Evolutionary conservation across 37 sponge, comb jelly and placozoan genomes (phyloP), one percentile per base, ranked within the genome.

Genomic region (Beroe forskalii): DNA sequence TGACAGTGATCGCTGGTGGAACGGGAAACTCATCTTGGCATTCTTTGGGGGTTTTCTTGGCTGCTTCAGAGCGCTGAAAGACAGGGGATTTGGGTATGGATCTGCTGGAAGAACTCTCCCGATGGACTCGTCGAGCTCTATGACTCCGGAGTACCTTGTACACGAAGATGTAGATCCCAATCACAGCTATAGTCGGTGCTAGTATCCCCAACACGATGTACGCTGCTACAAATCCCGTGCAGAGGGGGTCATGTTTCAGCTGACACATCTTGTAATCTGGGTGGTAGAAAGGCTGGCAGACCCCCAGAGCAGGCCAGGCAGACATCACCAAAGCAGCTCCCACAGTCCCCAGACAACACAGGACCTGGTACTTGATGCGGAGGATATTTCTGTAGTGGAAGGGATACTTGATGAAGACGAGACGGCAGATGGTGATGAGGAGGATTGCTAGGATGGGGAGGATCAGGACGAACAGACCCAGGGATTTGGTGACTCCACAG

Each of bases 271-370:
- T 37, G 30, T 38, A 48, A 27, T 8, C 17, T 9, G 4, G 3
- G 55, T 80, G 28, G 55, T 30, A 44, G 22, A 42, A 80, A 12
- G 86, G 86, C 30, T 27, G n/a, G 27, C 86, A 80, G 31, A 37
- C 30, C 6, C 86, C 86, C 43, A 80, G 86, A 44, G 86, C 86
- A 25, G 86, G 86, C 86, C 86, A 80, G n/a, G 42, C 3, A 1
- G 30, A 32, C 28, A 80, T 41, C 1, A 80, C n/a, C 3, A 41
- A 1, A 0, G 86, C 44, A 37, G n/a, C 28, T 1, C 14, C 17
- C n/a, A 80, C 55, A 3, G 55, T 24, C 23, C 4, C 55, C 27
- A 80, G 22, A 80, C 44, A 44, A 1, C 27, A 24, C 8, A 25
- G 25, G 2, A 44, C 25, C 35, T 80, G 86, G 27, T 44, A 41